These are phyloP conservation scores for Podarcis muralis DNA, from an alignment of 2,113 vertebrate species.

Conservation along the genomic window DNA sequence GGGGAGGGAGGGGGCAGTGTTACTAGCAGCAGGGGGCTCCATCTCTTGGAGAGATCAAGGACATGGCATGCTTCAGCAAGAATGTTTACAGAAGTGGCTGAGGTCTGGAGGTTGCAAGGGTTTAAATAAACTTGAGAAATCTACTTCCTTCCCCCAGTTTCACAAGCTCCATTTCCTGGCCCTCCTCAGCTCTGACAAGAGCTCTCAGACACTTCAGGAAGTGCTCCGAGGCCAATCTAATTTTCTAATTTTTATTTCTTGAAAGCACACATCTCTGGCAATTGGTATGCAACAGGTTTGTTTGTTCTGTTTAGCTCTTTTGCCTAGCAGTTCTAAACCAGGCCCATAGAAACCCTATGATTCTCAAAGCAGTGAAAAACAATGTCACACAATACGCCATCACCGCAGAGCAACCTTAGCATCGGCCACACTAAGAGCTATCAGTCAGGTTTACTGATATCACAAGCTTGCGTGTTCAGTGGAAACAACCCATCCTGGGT, in stretches of 20 bases:
- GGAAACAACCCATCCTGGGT: neutral
- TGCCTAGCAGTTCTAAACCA: neutral
- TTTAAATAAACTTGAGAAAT: constrained; percentile 72
- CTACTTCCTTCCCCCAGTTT: constrained; percentile 78
- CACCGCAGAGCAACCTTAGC: neutral
- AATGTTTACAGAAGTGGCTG: constrained; percentile 12
- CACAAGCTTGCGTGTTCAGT: neutral
- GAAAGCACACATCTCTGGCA: neutral
- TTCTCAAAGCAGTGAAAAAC: neutral
- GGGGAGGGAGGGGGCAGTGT: neutral
- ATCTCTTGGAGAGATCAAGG: fast-evolving
- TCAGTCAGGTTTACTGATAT: neutral
- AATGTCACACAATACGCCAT: too few relatives aligned
- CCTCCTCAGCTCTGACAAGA: constrained; percentile 25
- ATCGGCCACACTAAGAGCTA: neutral
- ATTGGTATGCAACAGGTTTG: neutral
- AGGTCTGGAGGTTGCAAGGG: constrained; percentile 62
- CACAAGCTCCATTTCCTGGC: constrained; percentile 61
- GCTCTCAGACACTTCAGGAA: neutral
- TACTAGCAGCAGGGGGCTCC: fast-evolving
- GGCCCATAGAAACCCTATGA: neutral
- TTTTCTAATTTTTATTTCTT: neutral
- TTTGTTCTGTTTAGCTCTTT: neutral
- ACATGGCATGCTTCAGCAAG: neutral
- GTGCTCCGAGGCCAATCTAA: neutral